These are phyloP conservation scores for Onychomys leucogaster DNA, from an alignment of 2,797 vertebrate genomes.

Conservation along the genomic window DNA sequence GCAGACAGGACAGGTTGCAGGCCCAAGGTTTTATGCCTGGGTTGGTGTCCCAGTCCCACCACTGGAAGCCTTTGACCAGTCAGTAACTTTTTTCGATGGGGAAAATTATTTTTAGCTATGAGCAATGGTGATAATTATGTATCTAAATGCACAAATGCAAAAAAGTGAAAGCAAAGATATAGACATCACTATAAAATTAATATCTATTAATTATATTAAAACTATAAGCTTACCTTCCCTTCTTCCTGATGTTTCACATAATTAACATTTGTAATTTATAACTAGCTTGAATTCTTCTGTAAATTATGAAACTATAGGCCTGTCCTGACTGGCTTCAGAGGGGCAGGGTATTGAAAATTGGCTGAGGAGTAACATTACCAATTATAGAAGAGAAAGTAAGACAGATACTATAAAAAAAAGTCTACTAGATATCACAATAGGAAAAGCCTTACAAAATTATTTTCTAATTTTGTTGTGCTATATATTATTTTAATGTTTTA, in stretches of 20 bases:
- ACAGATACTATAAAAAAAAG: constrained; percentile 70
- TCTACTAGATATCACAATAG: constrained; percentile 63
- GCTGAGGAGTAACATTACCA: constrained; percentile 66
- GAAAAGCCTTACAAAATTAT: constrained; percentile 50
- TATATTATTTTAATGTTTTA: constrained; percentile 68
- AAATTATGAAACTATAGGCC: constrained; percentile 68
- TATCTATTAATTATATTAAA: not conserved
- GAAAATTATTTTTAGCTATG: not conserved
- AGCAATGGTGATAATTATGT: not conserved
- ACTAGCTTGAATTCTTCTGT: constrained; percentile 50
- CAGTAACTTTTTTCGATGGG: not conserved
- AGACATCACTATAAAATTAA: not conserved
- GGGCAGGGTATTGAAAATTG: constrained; percentile 69
- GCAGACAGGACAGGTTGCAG: too few relatives aligned
- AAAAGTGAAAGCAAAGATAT: not conserved
- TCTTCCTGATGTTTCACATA: not conserved
- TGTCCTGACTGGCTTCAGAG: constrained; percentile 53
- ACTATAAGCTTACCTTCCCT: not conserved
- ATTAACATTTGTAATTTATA: constrained; percentile 54
- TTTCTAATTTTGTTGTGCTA: constrained; percentile 68
- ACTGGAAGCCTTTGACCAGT: not conserved
- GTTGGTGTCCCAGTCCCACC: too few relatives aligned
- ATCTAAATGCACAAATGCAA: not conserved
- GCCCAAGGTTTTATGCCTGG: too few relatives aligned
- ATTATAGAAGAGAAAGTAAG: constrained; percentile 69